Evolutionary conservation across 2,113 vertebrate genomes (phyloP), one percentile per base, ranked within the genome.

Genomic region (Thymallus thymallus): DNA sequence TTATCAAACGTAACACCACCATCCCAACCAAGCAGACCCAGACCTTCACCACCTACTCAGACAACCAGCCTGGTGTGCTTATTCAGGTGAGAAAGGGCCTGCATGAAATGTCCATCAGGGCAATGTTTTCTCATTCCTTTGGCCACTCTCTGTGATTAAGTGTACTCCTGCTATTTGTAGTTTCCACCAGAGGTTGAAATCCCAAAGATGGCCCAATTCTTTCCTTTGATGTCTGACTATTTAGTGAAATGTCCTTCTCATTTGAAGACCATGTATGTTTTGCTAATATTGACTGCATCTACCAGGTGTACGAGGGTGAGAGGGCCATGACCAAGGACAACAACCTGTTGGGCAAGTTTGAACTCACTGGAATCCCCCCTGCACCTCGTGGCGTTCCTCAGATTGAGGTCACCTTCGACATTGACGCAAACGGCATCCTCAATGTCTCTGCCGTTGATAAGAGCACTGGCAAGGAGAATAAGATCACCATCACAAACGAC

Each of bases 401-500:
- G 48, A 89, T 92, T 9, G 87, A 89, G 67, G 90, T 91, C 45
- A 91, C 87, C 23, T 91, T 91, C 72, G 88, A 85, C 45, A 88
- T 91, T 4, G 87, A 91, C 56, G 78, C 88, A 18, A 92, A 92
- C 12, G 89, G 86, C 5, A 90, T 92, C 70, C 79, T 92, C 29
- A 91, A 91, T 5, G 89, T 90, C 1, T 91, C 88, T 3, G 91
- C 91, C 23, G 86, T 77, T 29, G 90, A 92, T 51, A 91, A 83
- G 74, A 87, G 74, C 78, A 90, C 90, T 0, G 91, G 90, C 56
- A 89, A 89, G 74, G 88, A 90, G 78, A 90, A 90, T 87, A 96
- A 96, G 84, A 96, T 96, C 71, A 96, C 95, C 0, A 96, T 96
- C 77, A 96, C 95, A 0, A 94, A 96, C 0, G 95, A 96, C 72